phyloP scores from a whole-genome alignment of 2,113 vertebrate species.

The Grammomys surdaster region DNA sequence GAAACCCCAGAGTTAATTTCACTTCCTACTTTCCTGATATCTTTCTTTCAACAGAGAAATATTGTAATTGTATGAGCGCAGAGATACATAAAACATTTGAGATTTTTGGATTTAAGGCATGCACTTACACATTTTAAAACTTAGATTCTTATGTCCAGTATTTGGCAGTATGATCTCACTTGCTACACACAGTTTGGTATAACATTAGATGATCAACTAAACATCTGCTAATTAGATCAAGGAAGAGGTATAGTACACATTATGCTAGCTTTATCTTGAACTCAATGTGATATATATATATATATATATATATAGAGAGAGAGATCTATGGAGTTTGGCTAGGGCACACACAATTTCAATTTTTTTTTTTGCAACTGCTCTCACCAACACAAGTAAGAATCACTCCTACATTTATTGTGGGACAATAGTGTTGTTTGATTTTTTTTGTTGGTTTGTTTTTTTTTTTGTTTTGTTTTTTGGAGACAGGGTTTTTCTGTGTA shows the following conservation, averaged over 20 bases:
- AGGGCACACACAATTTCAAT: background rate
- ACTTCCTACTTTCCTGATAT: background rate
- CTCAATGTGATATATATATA: background rate
- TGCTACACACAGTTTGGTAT: background rate
- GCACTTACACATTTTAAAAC: background rate
- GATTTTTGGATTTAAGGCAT: constrained; percentile 22
- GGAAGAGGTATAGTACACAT: background rate
- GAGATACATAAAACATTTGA: background rate
- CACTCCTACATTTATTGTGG: background rate
- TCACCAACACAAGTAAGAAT: background rate
- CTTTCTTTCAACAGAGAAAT: constrained; percentile 6
- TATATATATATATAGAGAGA: too few relatives aligned
- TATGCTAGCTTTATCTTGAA: background rate
- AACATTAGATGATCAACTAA: constrained; percentile 37
- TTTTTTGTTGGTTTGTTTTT: too few relatives aligned
- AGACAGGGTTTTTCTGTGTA: too few relatives aligned
- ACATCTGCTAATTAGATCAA: constrained; percentile 40
- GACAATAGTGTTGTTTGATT: background rate
- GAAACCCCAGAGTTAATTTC: constrained; percentile 27
- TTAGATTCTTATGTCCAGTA: background rate
- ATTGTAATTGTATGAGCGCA: background rate
- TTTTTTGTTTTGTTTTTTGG: too few relatives aligned
- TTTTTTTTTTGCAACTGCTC: too few relatives aligned
- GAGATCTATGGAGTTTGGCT: background rate
- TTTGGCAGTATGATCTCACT: background rate